Evolutionary conservation across 2,888 invertebrate genomes (phyloP), one percentile per base, ranked within the genome.

Genomic region (Drosophila picticornis): DNA sequence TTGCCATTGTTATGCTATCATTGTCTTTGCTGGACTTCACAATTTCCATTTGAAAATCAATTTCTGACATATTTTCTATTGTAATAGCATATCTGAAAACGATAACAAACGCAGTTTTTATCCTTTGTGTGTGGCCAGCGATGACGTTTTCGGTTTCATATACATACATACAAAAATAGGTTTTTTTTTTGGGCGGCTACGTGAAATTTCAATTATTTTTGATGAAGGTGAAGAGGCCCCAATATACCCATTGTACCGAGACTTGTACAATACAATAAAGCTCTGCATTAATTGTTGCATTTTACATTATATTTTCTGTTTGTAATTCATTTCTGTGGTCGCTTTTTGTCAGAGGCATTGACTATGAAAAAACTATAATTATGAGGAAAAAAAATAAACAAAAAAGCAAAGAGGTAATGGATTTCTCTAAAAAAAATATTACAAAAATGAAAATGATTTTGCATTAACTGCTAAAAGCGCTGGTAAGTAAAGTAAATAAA

Each of bases 31-130:
- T 29, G 9, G 64, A 50, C 57, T 63, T 25, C 61, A 64, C 70
- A 80, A 77, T 86, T 80, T 75, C 61, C 67, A 70, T 68, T 76
- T 63, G 62, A 81, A 81, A 84, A 84, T 84, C 87, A 89, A 89
- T 89, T 86, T 89, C 81, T 59, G 70, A 86, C 79, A 84, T 59
- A 40, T 74, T 78, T 81, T 71, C 75, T 67, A 75, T 84, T 84
- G 84, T 89, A 80, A 65, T 72, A 27, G 46, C 46, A 67, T 57
- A 34, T 48, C 52, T 43, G 57, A 31, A 75, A 59, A 63, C 70
- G 56, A 72, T 82, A 53, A 55, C 67, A 63, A 75, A 72, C 69
- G 56, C 71, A 74, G 70, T 72, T 77, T 57, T 38, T 78, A 56
- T 48, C 48, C 55, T 62, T 69, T 74, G 68, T 74, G 78, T 75